These are phyloP conservation scores for Mionectes macconnelli DNA, from an alignment of 2,113 vertebrate species.

Conservation along the genomic window DNA sequence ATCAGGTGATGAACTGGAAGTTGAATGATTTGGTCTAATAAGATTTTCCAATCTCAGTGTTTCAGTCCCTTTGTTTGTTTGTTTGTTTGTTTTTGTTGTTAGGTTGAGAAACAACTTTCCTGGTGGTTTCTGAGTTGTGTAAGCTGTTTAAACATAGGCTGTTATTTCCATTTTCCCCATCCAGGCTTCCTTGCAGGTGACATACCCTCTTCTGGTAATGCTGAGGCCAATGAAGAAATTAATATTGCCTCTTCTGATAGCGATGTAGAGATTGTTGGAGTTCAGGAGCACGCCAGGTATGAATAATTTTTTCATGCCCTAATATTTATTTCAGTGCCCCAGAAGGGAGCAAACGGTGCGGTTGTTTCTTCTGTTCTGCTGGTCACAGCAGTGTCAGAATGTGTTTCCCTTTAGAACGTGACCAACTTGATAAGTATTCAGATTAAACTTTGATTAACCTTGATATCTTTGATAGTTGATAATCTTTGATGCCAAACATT, in stretches of 20 bases:
- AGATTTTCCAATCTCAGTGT: background rate
- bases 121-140: background rate
- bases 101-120: background rate
- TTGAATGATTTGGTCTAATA: background rate
- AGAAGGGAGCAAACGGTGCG: background rate
- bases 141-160: background rate
- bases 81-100: background rate
- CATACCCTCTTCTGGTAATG: slow-evolving; percentile 65
- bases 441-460: background rate
- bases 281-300: slow-evolving; percentile 93
- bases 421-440: background rate
- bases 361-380: background rate
- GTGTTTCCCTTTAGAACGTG: background rate
- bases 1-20: background rate
- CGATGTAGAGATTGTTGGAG: slow-evolving; percentile 95
- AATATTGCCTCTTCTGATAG: slow-evolving; percentile 91
- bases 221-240: slow-evolving; percentile 86
- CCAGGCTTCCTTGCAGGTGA: slow-evolving; percentile 79
- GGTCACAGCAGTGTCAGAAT: background rate
- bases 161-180: slow-evolving; percentile 41
- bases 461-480: too few species aligned
- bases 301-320: background rate
- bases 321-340: background rate
- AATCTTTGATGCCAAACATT: background rate
- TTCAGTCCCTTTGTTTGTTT: background rate